phyloP scores from a whole-genome alignment of 1,140 invertebrate species.

The Drosophila athabasca region DNA sequence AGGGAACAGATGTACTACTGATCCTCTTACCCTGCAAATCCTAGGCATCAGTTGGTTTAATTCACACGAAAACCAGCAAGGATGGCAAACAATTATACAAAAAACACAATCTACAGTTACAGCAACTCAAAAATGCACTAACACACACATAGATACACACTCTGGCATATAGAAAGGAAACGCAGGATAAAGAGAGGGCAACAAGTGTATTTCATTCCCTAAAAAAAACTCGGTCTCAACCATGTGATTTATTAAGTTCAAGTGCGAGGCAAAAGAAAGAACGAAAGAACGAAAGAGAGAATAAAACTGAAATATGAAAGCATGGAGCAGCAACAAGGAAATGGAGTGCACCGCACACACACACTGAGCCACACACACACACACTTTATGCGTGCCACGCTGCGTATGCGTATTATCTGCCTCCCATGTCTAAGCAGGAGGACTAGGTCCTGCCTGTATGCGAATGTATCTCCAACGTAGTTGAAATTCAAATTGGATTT shows the following conservation, averaged over 20 bases:
- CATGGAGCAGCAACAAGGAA: constrained; percentile 21
- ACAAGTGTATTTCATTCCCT: constrained; percentile 41
- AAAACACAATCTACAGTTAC: not conserved
- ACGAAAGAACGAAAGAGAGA: not conserved
- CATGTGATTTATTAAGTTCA: constrained; percentile 62
- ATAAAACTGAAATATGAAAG: constrained; percentile 52
- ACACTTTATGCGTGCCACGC: constrained; percentile 35
- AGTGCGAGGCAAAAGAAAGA: constrained; percentile 13
- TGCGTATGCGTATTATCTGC: constrained; percentile 54
- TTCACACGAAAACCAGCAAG: constrained; percentile 32
- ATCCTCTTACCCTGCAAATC: not conserved
- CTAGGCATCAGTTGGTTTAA: constrained; percentile 10
- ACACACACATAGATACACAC: constrained; percentile 13
- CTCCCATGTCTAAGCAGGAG: constrained; percentile 29
- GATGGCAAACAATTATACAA: constrained; percentile 57
- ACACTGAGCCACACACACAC: constrained; percentile 4
- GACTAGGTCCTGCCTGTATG: constrained; percentile 5
- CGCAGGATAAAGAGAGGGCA: constrained; percentile 38
- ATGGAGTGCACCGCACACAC: constrained; percentile 19
- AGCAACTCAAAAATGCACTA: no score
- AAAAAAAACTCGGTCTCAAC: constrained; percentile 22
- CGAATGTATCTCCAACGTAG: constrained; percentile 25
- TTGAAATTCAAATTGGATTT: constrained; percentile 68
- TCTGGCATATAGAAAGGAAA: constrained; percentile 10
- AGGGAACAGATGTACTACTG: constrained; percentile 8